Base-by-base conservation (phyloP, 1,140 invertebrate species). In the Pararge aegeria region DNA sequence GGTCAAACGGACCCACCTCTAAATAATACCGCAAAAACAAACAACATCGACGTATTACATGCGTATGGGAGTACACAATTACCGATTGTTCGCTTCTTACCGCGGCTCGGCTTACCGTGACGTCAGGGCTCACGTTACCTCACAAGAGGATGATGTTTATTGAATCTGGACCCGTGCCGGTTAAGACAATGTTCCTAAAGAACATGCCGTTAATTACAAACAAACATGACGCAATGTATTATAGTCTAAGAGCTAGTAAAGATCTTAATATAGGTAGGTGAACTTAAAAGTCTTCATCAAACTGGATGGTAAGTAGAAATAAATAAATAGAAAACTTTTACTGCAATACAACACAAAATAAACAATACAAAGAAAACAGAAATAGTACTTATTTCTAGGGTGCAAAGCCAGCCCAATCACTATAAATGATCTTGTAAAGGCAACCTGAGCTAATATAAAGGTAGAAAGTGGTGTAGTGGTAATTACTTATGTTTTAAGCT, bases 181-280 rank as follows among this genome's bases (percentile, higher is more conserved):
- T 73, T 73, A 68, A 77, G 54, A 87, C 84, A 87, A 84, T 87
- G 83, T 82, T 75, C 80, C 64, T 77, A 72, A 78, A 64, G 55
- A 67, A 68, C 68, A 74, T 69, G 74, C 80, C 80, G 84, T 85
- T 83, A 87, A 87, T 87, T 84, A 84, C 73, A 80, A 80, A 80
- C 76, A 81, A 78, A 84, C 77, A 80, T 68, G 83, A 73, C 68
- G 70, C 64, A 60, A 16, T 66, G 55, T 55, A 57, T 50, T 38
- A 59, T 55, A 55, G 56, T 55, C 20, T 40, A 16, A 44, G 57
- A 64, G 55, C 30, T 30, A 5, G n/a, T n/a, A n/a, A n/a, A n/a
- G n/a, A n/a, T n/a, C n/a, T n/a, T n/a, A n/a, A n/a, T n/a, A n/a
- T n/a, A n/a, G n/a, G n/a, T n/a, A n/a, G n/a, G n/a, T n/a, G n/a